A percentile compares a stretch with the other conserved stretches of the same genome.
phyloP scores from a whole-genome alignment of 1,140 invertebrate genomes.

The Pachyrhynchus sulphureomaculatus region DNA sequence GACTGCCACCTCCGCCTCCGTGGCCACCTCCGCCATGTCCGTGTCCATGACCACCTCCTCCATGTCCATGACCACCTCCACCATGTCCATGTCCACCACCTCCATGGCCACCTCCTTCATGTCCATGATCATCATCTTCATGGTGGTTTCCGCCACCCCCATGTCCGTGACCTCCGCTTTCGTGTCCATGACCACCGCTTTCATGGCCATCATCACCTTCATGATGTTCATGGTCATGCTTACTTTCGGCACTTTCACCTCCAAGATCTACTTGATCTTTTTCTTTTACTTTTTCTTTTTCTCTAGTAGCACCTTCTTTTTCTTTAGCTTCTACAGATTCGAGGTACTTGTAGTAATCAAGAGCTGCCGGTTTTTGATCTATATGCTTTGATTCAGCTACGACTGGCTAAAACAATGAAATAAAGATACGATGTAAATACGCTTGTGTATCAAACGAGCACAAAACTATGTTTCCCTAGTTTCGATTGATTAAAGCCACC shows the following conservation, averaged over 20 bases:
- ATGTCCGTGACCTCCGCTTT: not conserved
- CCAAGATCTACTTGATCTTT: constrained; percentile 6
- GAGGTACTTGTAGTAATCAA: constrained; percentile 29
- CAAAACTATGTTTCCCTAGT: not conserved
- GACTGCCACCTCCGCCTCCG: constrained; percentile 1
- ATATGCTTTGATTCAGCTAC: constrained; percentile 1
- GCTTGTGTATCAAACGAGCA: not conserved
- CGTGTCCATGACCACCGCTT: constrained; percentile 3
- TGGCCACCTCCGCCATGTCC: constrained; percentile 4
- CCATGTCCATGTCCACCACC: constrained; percentile 47
- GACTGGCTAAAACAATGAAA: not conserved
- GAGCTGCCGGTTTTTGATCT: constrained; percentile 23
- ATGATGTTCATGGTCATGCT: constrained; percentile 13
- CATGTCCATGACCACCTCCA: not conserved
- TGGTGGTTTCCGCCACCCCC: not conserved
- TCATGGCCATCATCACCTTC: constrained; percentile 4
- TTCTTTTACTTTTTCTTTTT: not conserved
- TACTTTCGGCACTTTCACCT: constrained; percentile 17
- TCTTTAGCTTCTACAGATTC: constrained; percentile 3
- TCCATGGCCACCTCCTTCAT: not conserved
- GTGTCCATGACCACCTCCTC: constrained; percentile 11
- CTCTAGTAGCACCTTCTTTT: not conserved
- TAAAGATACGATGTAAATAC: not conserved
- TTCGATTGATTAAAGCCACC: no score
- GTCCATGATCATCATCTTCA: constrained; percentile 3